These are phyloP conservation scores for Sinella curviseta DNA, from an alignment of 1,140 invertebrate species.

Conservation along the genomic window DNA sequence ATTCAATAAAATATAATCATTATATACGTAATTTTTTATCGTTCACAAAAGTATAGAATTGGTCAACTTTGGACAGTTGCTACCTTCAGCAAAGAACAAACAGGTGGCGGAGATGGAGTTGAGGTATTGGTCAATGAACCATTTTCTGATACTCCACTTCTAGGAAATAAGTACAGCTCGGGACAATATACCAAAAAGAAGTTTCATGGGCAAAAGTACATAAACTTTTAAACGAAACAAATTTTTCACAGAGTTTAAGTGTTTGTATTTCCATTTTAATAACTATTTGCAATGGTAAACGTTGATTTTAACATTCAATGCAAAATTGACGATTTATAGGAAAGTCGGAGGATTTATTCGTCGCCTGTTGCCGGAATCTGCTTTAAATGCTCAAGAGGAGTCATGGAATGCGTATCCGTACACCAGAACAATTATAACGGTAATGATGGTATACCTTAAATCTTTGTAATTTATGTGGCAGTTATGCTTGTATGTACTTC, in stretches of 20 bases:
- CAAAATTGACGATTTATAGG: conserved; percentile 31
- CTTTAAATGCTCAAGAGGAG: conserved; percentile 65
- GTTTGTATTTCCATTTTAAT: neutral
- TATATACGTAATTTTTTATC: conserved; percentile 33
- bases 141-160: conserved; percentile 57
- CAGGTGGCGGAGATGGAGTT: conserved; percentile 66
- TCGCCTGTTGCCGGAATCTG: conserved; percentile 63
- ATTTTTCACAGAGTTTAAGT: no score
- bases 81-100: conserved; percentile 56
- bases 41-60: conserved; percentile 62
- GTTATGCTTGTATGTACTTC: neutral
- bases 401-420: conserved; percentile 74
- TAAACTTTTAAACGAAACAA: no score
- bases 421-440: conserved; percentile 63
- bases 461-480: neutral
- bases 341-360: conserved; percentile 56
- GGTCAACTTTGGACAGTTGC: conserved; percentile 69
- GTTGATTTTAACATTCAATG: neutral
- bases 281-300: neutral
- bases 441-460: conserved; percentile 32
- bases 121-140: conserved; percentile 62
- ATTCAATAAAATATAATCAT: no score
- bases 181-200: conserved; percentile 72
- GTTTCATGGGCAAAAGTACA: conserved; percentile 65
- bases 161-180: conserved; percentile 58